Evolutionary conservation across 2,888 invertebrate species (phyloP), one percentile per base, ranked within the genome.

Genomic region (Campoplex capitator): DNA sequence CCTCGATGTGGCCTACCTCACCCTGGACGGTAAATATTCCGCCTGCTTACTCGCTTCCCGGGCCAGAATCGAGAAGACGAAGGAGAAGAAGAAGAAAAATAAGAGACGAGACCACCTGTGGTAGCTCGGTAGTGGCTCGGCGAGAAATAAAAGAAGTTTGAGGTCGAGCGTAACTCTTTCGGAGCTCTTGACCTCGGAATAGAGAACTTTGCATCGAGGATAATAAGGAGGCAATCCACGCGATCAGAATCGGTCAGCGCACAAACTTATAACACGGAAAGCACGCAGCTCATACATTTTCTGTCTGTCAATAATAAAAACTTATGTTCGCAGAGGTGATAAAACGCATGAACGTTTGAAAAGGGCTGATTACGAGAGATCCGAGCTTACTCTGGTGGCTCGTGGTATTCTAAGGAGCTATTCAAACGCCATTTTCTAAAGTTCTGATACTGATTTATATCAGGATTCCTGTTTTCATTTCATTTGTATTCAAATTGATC

Each of bases 11-110:
- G 85, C 83, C 76, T 67, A 58, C 35, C 58, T 85, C 83, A 85
- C 83, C 85, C 85, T 38, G 68, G 67, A 83, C 79, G 80, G 80
- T 85, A 83, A 85, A 88, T 85, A 83, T 88, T 83, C 80, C 85
- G 67, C 62, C 73, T 65, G 78, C 73, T 54, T 18, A 23, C 75
- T 76, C n/a, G 76, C 32, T 35, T 45, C 74, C 13, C 65, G 65
- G 38, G n/a, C n/a, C 38, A 75, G 70, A 54, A 86, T 45, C 56
- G n/a, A 80, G 51, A 51, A 67, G 38, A 68, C 65, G 48, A 77
- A n/a, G 54, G 45, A 38, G 77, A 73, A 23, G 74, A 79, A 54
- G 65, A 56, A 18, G 71, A 71, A 68, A 74, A 56, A 56, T 6
- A 28, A 80, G 23, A 75, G 58, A 83, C 58, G 65, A 80, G 83